These are phyloP conservation scores for Periophthalmodon schlosseri DNA, from an alignment of 2,113 vertebrate genomes.

Conservation along the genomic window DNA sequence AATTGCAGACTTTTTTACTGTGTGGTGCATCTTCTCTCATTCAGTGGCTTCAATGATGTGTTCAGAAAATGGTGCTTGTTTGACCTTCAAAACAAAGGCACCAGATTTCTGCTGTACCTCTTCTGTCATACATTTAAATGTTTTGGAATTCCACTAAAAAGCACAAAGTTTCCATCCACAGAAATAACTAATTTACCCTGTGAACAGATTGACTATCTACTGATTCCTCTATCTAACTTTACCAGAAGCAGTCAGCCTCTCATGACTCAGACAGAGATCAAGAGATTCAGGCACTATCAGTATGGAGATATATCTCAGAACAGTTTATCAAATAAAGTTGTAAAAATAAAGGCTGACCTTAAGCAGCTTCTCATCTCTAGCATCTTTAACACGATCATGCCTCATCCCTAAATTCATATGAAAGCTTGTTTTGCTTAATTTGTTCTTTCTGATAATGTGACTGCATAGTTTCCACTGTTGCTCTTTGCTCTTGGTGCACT, in stretches of 20 bases:
- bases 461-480: no score
- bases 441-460: no score
- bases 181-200: not conserved
- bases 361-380: not conserved
- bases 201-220: conserved; percentile 2
- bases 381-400: not conserved
- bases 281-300: conserved; percentile 5
- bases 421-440: no score
- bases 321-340: conserved; percentile 14
- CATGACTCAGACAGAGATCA: conserved; percentile 1
- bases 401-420: no score
- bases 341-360: not conserved
- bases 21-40: not conserved
- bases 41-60: conserved; percentile 16
- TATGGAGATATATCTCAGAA: conserved; percentile 5
- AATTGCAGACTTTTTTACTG: conserved; percentile 39
- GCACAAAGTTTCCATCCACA: not conserved
- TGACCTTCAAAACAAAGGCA: conserved; percentile 52
- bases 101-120: conserved; percentile 21
- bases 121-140: not conserved
- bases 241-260: conserved; percentile 5
- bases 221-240: conserved; percentile 16
- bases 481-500: no score
- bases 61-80: conserved; percentile 28
- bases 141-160: not conserved